These are phyloP conservation scores for Petrocephalus sullivani DNA, from an alignment of 2,797 vertebrate species.

Conservation along the genomic window DNA sequence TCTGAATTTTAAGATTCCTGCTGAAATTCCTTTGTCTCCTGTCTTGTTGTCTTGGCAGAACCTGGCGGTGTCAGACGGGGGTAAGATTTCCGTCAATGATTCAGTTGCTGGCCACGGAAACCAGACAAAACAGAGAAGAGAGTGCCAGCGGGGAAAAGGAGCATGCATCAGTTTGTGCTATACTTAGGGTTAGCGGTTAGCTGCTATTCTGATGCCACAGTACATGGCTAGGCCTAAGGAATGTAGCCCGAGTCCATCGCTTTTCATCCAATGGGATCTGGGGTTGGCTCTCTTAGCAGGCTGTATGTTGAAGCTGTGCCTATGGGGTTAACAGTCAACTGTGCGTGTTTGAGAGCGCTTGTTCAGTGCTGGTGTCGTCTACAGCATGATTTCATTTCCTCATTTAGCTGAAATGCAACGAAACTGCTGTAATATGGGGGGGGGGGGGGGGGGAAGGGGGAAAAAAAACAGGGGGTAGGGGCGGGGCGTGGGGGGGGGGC, in stretches of 20 bases:
- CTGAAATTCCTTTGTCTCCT: slow-evolving; percentile 5
- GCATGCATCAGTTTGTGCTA: background rate
- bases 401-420: background rate
- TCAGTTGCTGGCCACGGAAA: background rate
- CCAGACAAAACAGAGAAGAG: background rate
- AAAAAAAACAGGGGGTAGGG: too few relatives aligned
- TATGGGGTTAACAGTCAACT: background rate
- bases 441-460: background rate
- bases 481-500: too few relatives aligned
- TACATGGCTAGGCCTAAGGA: background rate
- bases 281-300: background rate
- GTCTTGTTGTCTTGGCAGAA: slow-evolving; percentile 54
- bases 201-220: background rate
- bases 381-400: background rate
- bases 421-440: background rate
- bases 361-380: background rate
- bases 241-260: background rate
- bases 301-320: background rate
- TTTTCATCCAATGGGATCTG: background rate
- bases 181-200: background rate
- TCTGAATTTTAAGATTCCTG: background rate
- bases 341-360: background rate
- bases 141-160: background rate
- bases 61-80: slow-evolving; percentile 73
- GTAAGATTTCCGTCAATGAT: slow-evolving; percentile 51